phyloP scores from a whole-genome alignment of 37 sponge, comb jelly and placozoan species.

The Agelas oroides region DNA sequence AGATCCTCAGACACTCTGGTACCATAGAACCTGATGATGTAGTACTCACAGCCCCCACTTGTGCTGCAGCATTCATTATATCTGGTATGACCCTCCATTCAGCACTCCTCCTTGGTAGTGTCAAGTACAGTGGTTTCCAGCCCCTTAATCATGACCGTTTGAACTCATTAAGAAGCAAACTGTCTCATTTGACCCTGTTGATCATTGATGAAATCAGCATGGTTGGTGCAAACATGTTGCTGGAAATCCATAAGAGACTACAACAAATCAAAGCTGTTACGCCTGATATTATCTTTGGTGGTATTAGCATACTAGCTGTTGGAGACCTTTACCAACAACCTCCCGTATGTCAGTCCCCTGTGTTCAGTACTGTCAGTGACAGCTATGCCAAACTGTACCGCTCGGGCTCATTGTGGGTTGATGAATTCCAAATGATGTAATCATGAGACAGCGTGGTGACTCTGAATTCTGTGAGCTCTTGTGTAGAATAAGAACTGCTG shows the following conservation, averaged over 20 bases:
- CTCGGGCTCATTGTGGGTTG: conserved; percentile 56
- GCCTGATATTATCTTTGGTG: conserved; percentile 39
- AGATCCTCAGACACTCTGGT: too few relatives aligned
- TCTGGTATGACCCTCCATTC: conserved; percentile 55
- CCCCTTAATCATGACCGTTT: neutral
- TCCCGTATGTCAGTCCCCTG: conserved; percentile 9
- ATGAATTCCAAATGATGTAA: too few relatives aligned
- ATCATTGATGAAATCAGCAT: conserved; percentile 68
- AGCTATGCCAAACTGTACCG: conserved; percentile 37
- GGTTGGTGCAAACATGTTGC: conserved; percentile 54
- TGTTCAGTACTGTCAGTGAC: conserved; percentile 39
- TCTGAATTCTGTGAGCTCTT: too few relatives aligned
- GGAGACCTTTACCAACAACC: too few relatives aligned
- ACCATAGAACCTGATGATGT: too few relatives aligned
- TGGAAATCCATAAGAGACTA: conserved; percentile 48
- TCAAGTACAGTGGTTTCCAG: neutral
- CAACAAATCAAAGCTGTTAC: conserved; percentile 30
- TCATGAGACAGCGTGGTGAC: too few relatives aligned
- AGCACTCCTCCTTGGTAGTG: conserved; percentile 38
- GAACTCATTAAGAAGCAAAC: too few relatives aligned
- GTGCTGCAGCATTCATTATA: conserved; percentile 61
- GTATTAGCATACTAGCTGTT: too few relatives aligned
- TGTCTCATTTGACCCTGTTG: conserved; percentile 21
- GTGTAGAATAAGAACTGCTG: too few relatives aligned
- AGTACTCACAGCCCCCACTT: conserved; percentile 56